Base-by-base conservation (phyloP, 2,888 invertebrate genomes). In the Teinopalpus imperialis region DNA sequence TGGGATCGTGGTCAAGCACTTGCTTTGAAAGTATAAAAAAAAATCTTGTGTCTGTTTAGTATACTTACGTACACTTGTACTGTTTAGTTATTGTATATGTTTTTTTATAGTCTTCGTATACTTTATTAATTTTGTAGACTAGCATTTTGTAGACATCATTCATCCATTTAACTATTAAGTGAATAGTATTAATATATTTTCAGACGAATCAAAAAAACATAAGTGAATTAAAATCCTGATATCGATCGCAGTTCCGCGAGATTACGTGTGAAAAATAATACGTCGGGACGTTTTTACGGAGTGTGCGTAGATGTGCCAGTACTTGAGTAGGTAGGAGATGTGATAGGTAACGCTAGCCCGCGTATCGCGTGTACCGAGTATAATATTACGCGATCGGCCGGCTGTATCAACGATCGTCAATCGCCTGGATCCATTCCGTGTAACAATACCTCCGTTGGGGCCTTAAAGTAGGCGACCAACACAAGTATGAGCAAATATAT, bases 361-460 rank as follows among this genome's bases (percentile, higher is more conserved):
- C 70, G 81, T 83, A 86, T 88, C 85, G 78, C 82, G 80, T 83
- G 81, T 81, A 69, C 80, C 53, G 21, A 52, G 80, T 68, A 79
- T 88, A 80, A 73, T 66, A 69, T 87, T 87, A 85, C 87, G 75
- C 79, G 83, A 68, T 64, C 81, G 82, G 70, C 81, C 77, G 82
- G 69, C 81, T 81, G 85, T 81, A 87, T 87, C 87, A 87, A 85
- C 86, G 87, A 70, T 83, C 79, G 81, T 77, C 87, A 86, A 88
- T 87, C 83, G 86, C 63, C 74, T 74, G 74, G 83, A 85, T 87
- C 77, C 80, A 85, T 85, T 87, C 78, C 86, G 72, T 82, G 85
- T 83, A 86, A 87, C 86, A 81, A 87, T 85, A 86, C 80, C 82
- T 81, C 61, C 57, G 51, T 64, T 65, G 55, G 49, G 62, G 82